These are phyloP conservation scores for Enteromius unitaeniatus DNA, from an alignment of 2,797 vertebrate species.

Conservation along the genomic window DNA sequence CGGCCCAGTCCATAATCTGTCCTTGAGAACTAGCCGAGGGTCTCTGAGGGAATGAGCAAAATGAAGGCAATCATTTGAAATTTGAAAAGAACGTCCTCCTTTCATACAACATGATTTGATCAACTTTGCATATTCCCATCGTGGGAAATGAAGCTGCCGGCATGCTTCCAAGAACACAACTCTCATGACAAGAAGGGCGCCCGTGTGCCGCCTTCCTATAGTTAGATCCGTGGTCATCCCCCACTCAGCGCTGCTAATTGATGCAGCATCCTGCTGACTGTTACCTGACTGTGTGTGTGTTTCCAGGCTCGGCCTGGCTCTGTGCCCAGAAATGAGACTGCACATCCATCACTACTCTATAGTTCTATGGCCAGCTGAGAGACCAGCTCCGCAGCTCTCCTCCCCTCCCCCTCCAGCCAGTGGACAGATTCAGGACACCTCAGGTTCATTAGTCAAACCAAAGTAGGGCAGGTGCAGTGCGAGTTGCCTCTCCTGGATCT, in stretches of 20 bases:
- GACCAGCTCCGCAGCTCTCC: slow-evolving; percentile 63
- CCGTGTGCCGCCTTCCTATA: not conserved
- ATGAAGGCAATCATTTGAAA: slow-evolving; percentile 23
- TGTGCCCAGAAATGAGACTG: slow-evolving; percentile 60
- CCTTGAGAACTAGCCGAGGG: slow-evolving; percentile 21
- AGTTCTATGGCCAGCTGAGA: slow-evolving; percentile 65
- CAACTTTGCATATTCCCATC: not conserved
- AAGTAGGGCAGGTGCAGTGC: slow-evolving; percentile 79
- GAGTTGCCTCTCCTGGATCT: slow-evolving; percentile 56
- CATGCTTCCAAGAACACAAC: not conserved
- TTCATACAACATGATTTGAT: slow-evolving; percentile 31
- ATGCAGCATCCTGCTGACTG: slow-evolving; percentile 35
- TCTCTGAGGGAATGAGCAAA: slow-evolving; percentile 2
- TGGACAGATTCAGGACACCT: slow-evolving; percentile 81
- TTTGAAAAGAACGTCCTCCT: slow-evolving; percentile 3
- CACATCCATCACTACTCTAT: slow-evolving; percentile 48
- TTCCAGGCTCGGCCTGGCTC: slow-evolving; percentile 54
- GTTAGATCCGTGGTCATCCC: not conserved
- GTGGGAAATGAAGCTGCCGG: not conserved
- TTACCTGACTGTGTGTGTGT: slow-evolving; percentile 20
- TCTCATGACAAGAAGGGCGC: not conserved
- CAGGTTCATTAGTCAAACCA: slow-evolving; percentile 78
- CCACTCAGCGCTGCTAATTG: slow-evolving; percentile 47
- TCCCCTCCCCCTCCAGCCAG: slow-evolving; percentile 64
- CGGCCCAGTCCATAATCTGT: slow-evolving; percentile 32